Percentiles rank a stretch among this genome's conserved stretches.
Evolutionary conservation across 2,888 invertebrate species (phyloP).

Genomic region (Drosophila flavopinicola): DNA sequence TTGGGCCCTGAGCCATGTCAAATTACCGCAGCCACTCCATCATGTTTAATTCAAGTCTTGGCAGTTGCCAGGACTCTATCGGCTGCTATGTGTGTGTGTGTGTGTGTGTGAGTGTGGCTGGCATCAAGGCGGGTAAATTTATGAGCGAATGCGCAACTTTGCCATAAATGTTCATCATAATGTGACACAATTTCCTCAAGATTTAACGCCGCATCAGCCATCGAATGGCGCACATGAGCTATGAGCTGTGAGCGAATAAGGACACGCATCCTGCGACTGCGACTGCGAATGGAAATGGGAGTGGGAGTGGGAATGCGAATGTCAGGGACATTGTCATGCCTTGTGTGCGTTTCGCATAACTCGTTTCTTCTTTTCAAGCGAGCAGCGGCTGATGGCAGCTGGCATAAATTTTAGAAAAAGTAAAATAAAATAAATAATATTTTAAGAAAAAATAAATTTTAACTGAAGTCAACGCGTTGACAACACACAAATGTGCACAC

Average conservation of each 20-base stretch:
- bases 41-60: conserved; percentile 60
- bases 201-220: conserved; percentile 71
- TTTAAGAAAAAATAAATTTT: conserved; percentile 30
- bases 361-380: conserved; percentile 33
- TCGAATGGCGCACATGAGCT: conserved; percentile 27
- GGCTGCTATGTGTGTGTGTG: background rate
- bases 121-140: conserved; percentile 59
- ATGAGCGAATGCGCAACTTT: conserved; percentile 67
- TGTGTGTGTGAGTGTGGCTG: conserved; percentile 3
- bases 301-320: background rate
- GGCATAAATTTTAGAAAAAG: conserved; percentile 66
- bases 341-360: conserved; percentile 54
- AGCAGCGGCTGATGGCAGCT: conserved; percentile 40
- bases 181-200: conserved; percentile 78
- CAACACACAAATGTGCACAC: conserved; percentile 39
- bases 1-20: conserved; percentile 61
- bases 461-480: conserved; percentile 10
- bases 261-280: too few relatives aligned
- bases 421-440: conserved; percentile 60
- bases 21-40: conserved; percentile 73
- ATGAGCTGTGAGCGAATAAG: conserved; percentile 1
- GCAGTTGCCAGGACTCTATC: conserved; percentile 17
- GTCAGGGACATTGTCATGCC: conserved; percentile 23
- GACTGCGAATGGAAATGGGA: background rate
- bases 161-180: conserved; percentile 77